These are phyloP conservation scores for Cyanoliseus patagonus DNA, from an alignment of 2,113 vertebrate genomes.

Conservation along the genomic window DNA sequence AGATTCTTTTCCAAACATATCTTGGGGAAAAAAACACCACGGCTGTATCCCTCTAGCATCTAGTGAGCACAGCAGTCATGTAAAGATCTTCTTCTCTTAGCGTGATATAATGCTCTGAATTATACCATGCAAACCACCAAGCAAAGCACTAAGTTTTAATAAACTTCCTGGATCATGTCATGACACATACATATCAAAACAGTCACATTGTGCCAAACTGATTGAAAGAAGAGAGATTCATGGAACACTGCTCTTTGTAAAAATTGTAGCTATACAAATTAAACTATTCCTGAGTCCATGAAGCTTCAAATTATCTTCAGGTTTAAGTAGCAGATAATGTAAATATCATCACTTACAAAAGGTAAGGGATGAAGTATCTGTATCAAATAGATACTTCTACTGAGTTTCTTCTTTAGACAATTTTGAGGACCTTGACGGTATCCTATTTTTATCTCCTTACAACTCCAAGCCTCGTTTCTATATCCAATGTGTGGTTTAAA, in stretches of 20 bases:
- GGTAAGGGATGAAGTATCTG: background rate
- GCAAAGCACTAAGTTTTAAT: constrained; percentile 12
- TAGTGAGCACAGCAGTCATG: background rate
- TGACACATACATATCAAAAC: constrained; percentile 3
- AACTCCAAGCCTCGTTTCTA: background rate
- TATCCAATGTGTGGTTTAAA: background rate
- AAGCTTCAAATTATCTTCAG: background rate
- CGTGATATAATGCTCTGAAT: background rate
- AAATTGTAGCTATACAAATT: background rate
- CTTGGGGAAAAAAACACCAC: fast-evolving
- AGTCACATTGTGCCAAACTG: background rate
- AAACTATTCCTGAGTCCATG: background rate
- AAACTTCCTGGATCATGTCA: constrained; percentile 44
- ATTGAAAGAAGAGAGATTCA: constrained; percentile 36
- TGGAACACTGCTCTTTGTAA: background rate
- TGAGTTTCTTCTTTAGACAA: background rate
- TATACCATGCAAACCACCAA: background rate
- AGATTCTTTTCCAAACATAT: background rate
- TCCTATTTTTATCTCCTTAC: background rate
- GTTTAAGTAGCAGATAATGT: background rate
- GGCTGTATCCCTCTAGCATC: background rate
- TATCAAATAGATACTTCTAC: background rate
- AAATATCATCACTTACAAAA: background rate
- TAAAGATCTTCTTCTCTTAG: background rate
- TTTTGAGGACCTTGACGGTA: background rate